Percentiles rank a stretch among this genome's conserved stretches.
phyloP scores from a whole-genome alignment of 2,888 invertebrate genomes.

The Mythimna albipuncta region DNA sequence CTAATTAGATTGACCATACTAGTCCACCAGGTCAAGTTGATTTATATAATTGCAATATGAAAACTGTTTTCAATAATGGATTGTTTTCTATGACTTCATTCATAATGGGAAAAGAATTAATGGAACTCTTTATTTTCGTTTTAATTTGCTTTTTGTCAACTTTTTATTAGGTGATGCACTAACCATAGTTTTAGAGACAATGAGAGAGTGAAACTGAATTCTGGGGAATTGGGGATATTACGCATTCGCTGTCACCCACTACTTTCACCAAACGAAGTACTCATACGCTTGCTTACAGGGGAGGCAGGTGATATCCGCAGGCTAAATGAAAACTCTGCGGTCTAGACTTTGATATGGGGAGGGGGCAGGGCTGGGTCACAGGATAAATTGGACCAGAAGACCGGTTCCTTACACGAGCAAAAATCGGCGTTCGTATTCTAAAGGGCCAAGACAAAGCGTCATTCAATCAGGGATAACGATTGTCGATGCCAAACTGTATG shows the following conservation, averaged over 20 bases:
- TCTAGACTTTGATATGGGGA: constrained; percentile 73
- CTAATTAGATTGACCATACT: too few relatives aligned
- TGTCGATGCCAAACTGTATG: not conserved
- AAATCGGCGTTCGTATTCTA: not conserved
- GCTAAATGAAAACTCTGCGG: constrained; percentile 79
- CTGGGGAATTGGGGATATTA: not conserved
- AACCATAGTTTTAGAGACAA: not conserved
- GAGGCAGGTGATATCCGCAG: constrained; percentile 78
- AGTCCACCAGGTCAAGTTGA: too few relatives aligned
- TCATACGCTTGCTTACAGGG: constrained; percentile 69
- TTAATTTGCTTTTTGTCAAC: not conserved
- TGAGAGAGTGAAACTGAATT: not conserved
- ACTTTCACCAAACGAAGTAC: constrained; percentile 58
- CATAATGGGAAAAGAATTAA: not conserved
- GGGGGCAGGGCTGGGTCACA: constrained; percentile 45
- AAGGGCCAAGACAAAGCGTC: not conserved
- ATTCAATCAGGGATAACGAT: not conserved
- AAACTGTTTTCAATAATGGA: not conserved
- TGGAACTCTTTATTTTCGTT: too few relatives aligned
- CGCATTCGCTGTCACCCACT: constrained; percentile 41
- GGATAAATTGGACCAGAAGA: constrained; percentile 2
- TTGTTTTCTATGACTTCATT: not conserved
- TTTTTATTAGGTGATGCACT: not conserved
- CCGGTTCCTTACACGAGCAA: not conserved
- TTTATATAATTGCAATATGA: not conserved